Evolutionary conservation across 2,888 invertebrate genomes (phyloP).

Genomic region (Muscina levida): DNA sequence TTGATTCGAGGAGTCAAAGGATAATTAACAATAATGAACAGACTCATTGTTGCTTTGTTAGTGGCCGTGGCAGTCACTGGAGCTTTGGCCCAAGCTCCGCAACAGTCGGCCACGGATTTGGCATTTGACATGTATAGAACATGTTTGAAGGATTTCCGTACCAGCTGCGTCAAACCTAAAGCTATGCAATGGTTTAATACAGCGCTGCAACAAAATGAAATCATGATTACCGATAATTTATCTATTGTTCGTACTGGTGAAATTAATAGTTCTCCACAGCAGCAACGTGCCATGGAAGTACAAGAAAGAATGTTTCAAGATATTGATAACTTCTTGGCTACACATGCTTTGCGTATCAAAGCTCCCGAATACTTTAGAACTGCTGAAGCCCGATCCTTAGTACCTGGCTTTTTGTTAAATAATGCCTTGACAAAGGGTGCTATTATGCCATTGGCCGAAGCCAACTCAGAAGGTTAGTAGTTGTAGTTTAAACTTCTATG

Average conservation of each 20-base stretch:
- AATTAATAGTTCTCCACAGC: slow-evolving; percentile 75
- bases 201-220: slow-evolving; percentile 85
- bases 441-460: slow-evolving; percentile 85
- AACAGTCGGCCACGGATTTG: slow-evolving; percentile 83
- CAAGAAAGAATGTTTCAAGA: slow-evolving; percentile 84
- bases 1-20: slow-evolving; percentile 35
- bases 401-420: slow-evolving; percentile 76
- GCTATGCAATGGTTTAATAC: slow-evolving; percentile 87
- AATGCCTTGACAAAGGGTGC: slow-evolving; percentile 84
- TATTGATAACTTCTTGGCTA: slow-evolving; percentile 87
- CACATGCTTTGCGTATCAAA: slow-evolving; percentile 87
- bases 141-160: slow-evolving; percentile 85
- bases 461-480: slow-evolving; percentile 74
- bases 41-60: slow-evolving; percentile 70
- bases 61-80: slow-evolving; percentile 70
- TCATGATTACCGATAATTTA: slow-evolving; percentile 88
- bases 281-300: slow-evolving; percentile 74
- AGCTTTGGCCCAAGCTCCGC: slow-evolving; percentile 80
- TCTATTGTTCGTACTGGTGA: slow-evolving; percentile 84
- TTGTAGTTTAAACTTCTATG: neutral
- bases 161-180: slow-evolving; percentile 89
- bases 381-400: slow-evolving; percentile 77
- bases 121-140: slow-evolving; percentile 85
- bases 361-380: slow-evolving; percentile 84
- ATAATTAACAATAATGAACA: slow-evolving; percentile 72